Base-by-base conservation (phyloP, 2,113 vertebrate species). In the Rhineura floridana region DNA sequence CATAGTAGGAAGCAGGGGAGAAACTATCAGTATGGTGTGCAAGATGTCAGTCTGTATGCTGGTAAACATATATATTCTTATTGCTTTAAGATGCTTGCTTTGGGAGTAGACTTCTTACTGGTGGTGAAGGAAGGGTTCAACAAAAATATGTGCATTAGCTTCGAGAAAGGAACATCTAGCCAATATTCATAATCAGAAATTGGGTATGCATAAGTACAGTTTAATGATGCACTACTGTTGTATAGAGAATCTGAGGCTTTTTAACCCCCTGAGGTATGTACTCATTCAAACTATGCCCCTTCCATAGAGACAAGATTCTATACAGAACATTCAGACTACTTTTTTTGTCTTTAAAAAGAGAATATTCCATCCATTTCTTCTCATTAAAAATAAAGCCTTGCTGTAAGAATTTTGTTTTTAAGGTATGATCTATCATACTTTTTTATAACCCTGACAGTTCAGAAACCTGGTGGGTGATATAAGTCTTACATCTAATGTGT, bases 341-440 rank as follows among this genome's bases (percentile, higher is more conserved):
- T 91, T 88, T 92, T 87, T 80, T 69, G 33, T 59, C 19, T 83
- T 81, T 50, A 19, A 12, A 69, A 86, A 44, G 25, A 87, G 12
- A 89, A 13, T 28, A 69, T 83, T 0, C 90, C 10, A 6, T 80
- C 23, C 59, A 84, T 85, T 73, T 70, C 89, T 90, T 77, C 77
- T 93, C 72, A 94, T 94, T 91, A 93, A 91, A 93, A 85, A 85
- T 36, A 90, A 88, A 93, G 36, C 3, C 9, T 90, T 91, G 86
- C 19, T 83, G 81, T 81, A 59, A 92, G 9, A 13, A 62, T 90
- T 48, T 91, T 85, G 36, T 75, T 89, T 23, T 46, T 88, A 94
- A 92, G 92, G 48, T 69, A 77, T 10, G 1, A 75, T 46, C 63
- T 87, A 87, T 95, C 86, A 84, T 84, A 69, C 88, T 89, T 92